A percentile compares a stretch with the other conserved stretches of the same genome.
Conservation (phyloP, 2,888 invertebrate genomes). For the Hyppa rectilinea region DNA sequence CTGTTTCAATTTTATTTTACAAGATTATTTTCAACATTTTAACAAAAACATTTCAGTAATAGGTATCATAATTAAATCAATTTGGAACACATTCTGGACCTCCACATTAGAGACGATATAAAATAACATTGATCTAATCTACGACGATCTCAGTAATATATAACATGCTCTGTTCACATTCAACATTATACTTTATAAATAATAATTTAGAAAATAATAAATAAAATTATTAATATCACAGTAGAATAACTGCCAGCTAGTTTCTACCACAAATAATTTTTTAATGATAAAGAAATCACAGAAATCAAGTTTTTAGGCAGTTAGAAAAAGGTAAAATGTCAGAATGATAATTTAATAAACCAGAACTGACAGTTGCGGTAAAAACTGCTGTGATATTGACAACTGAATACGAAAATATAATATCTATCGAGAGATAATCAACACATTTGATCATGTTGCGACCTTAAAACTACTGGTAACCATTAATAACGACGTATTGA, state of each 20-base stretch:
- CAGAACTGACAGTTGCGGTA: constrained; percentile 82
- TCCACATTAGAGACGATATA: constrained; percentile 74
- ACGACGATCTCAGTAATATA: constrained; percentile 83
- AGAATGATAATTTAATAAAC: constrained; percentile 30
- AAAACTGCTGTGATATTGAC: constrained; percentile 90
- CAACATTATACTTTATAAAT: constrained; percentile 84
- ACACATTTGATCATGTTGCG: constrained; percentile 78
- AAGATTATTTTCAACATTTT: constrained; percentile 55
- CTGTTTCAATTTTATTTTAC: constrained; percentile 66
- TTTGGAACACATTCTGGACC: constrained; percentile 89
- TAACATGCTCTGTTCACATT: constrained; percentile 80
- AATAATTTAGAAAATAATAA: constrained; percentile 88
- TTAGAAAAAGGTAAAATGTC: constrained; percentile 13
- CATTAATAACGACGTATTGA: constrained; percentile 78
- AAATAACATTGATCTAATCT: constrained; percentile 84
- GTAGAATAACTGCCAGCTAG: constrained; percentile 88
- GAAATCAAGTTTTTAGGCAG: constrained; percentile 34
- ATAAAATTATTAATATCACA: constrained; percentile 90
- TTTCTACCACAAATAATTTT: constrained; percentile 65
- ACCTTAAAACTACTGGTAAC: constrained; percentile 89
- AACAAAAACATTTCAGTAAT: constrained; percentile 82
- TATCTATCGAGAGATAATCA: constrained; percentile 80
- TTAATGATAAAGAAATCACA: constrained; percentile 26
- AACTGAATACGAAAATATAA: constrained; percentile 77
- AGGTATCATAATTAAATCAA: constrained; percentile 81